Conservation (phyloP, 30 jellyfish, hydroid and myxozoan genomes). For the Hydractinia symbiolongicarpus region DNA sequence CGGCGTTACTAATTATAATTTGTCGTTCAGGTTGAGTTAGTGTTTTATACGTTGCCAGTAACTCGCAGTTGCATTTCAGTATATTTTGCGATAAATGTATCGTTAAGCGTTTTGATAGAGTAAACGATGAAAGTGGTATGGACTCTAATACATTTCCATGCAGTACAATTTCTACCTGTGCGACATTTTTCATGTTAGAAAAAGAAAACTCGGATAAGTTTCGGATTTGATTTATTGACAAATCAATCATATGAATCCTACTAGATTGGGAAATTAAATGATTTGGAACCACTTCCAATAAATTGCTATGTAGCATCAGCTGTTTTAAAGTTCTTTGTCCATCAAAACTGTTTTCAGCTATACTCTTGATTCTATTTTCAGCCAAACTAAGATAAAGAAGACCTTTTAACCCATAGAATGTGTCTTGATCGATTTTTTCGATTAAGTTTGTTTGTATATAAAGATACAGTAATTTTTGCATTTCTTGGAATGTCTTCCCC, state of each 20-base stretch:
- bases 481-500: background rate
- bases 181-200: background rate
- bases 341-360: background rate
- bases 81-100: background rate
- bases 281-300: background rate
- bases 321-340: background rate
- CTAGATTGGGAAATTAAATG: background rate
- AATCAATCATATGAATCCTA: background rate
- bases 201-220: background rate
- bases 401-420: background rate
- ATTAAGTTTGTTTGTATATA: background rate
- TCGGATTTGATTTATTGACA: background rate
- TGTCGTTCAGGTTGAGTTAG: background rate
- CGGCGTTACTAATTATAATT: background rate
- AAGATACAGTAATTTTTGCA: background rate
- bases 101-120: background rate
- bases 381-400: background rate
- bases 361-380: background rate
- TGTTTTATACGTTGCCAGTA: conserved; percentile 5
- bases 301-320: background rate
- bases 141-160: background rate
- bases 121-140: background rate
- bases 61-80: background rate
- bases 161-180: background rate
- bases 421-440: background rate